These are phyloP conservation scores for Zoanthus sansibaricus DNA, from an alignment of 92 coral and sea anemone species.

Conservation along the genomic window DNA sequence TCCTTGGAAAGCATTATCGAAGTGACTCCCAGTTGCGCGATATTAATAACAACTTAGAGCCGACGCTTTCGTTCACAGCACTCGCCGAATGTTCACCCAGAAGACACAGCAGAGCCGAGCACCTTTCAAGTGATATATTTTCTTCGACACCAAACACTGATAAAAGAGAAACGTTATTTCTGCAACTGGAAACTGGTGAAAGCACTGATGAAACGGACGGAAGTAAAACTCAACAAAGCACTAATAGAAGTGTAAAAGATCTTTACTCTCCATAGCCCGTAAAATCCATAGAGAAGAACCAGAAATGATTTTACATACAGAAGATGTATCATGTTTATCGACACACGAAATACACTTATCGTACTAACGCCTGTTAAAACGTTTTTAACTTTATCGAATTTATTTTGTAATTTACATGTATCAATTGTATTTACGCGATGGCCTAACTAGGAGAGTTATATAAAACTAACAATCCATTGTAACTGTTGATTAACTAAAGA, in stretches of 20 bases:
- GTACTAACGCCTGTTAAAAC: too few species aligned
- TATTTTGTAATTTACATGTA: too few species aligned
- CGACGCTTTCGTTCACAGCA: not conserved
- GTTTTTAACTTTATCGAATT: too few species aligned
- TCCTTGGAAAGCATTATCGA: slow-evolving; percentile 9
- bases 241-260: not conserved
- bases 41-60: not conserved
- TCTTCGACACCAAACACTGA: not conserved
- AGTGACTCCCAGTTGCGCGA: not conserved
- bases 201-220: not conserved
- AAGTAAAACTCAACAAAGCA: not conserved
- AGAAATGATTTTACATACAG: not conserved
- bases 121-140: not conserved
- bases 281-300: not conserved
- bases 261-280: not conserved
- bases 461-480: too few species aligned
- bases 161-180: not conserved
- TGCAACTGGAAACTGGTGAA: not conserved
- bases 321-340: too few species aligned
- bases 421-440: too few species aligned
- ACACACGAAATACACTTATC: too few species aligned
- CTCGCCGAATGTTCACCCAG: not conserved
- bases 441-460: too few species aligned
- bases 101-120: not conserved
- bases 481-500: too few species aligned